Percentiles rank a stretch among this genome's conserved stretches.
Conservation (phyloP, 2,113 vertebrate species). For the Rhinopomastus cyanomelas region DNA sequence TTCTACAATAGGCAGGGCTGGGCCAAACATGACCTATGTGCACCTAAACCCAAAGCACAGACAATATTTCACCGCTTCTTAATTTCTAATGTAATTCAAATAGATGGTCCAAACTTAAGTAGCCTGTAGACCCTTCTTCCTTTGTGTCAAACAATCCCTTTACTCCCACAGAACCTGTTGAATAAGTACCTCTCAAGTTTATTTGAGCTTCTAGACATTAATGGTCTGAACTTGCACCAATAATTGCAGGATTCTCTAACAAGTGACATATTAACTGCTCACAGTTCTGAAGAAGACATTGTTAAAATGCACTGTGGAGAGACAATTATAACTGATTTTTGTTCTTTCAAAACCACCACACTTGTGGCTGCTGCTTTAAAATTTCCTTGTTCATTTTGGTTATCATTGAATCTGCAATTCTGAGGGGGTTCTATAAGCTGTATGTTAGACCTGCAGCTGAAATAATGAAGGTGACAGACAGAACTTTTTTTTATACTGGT, state of each 20-base stretch:
- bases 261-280: neutral
- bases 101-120: neutral
- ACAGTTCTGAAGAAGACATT: neutral
- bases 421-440: rapidly evolving
- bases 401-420: neutral
- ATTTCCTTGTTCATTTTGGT: neutral
- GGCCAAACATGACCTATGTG: neutral
- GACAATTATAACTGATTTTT: neutral
- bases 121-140: neutral
- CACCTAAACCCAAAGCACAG: neutral
- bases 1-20: neutral
- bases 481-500: neutral
- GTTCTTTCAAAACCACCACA: neutral
- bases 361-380: neutral
- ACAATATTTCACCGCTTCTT: neutral
- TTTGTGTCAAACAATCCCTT: neutral
- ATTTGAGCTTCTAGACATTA: neutral
- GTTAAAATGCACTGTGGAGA: neutral
- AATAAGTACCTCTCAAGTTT: neutral
- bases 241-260: neutral
- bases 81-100: neutral
- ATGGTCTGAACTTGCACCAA: conserved; percentile 11
- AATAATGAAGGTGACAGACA: neutral
- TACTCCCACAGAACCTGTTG: neutral
- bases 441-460: neutral